Base-by-base conservation (phyloP, 35 echinoderm and acorn worm species). In the Hemicentrotus pulcherrimus region DNA sequence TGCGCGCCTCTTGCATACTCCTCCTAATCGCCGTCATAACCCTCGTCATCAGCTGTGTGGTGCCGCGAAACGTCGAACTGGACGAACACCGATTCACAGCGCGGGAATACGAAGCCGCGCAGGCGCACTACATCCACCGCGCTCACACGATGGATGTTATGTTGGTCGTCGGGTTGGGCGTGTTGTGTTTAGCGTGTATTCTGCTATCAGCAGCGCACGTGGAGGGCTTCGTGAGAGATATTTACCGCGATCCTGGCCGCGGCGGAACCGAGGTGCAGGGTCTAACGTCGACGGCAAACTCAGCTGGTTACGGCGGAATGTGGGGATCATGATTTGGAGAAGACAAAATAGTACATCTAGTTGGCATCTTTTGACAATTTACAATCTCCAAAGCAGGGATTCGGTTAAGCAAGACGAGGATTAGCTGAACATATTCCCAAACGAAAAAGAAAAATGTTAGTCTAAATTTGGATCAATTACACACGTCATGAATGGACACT, bases 61-160 rank as follows among this genome's bases (percentile, higher is more conserved):
- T 93, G 11, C 91, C 91, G 35, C 91, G 91, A 13, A 93, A 47
- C 13, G 91, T 93, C n/a, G 16, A 58, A 13, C 48, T 93, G 32
- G 91, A 93, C 91, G 91, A 32, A 31, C 91, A 93, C 13, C 16
- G 12, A 32, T 55, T 95, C 13, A 35, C 95, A 22, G 95, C 95
- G 16, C 47, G 95, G 31, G 95, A 91, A 88, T 95, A 95, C 89
- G 95, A 95, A 52, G 95, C 95, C 32, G 28, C 59, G 88, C 31
- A 52, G 45, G 15, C 33, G 88, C 32, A 91, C 32, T 95, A 92
- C 61, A 46, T 89, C 5, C 32, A 47, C 6, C 95, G 95, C 32
- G 95, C 47, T 5, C 19, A 41, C 35, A 47, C 70, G 16, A 60
- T 95, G 47, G 95, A 95, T 48, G 32, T 95, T 22, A 0, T 95